Conservation (phyloP, 2,113 vertebrate genomes). For the Grammomys dolichurus region DNA sequence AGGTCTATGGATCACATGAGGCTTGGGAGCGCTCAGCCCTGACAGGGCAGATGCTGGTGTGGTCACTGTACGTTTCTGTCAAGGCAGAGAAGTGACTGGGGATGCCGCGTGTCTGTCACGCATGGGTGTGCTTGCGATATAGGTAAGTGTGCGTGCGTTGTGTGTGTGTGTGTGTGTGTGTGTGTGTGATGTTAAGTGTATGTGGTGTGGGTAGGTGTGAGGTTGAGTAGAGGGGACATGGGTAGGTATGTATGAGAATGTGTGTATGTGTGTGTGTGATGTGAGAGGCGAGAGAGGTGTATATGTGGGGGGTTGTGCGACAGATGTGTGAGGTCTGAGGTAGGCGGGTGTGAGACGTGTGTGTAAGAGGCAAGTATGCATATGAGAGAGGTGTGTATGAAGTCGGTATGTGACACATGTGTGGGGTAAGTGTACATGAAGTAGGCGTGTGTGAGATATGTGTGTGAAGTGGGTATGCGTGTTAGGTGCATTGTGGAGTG, state of each 20-base stretch:
- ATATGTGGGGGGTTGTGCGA: background rate
- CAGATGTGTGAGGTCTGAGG: no score
- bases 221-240: background rate
- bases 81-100: background rate
- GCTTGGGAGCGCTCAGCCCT: background rate
- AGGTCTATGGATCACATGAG: background rate
- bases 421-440: background rate
- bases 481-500: background rate
- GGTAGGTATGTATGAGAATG: background rate
- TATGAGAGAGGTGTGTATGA: background rate
- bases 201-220: no score
- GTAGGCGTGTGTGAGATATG: background rate
- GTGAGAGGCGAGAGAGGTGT: no score
- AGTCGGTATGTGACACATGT: background rate
- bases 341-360: background rate
- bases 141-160: no score
- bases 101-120: background rate
- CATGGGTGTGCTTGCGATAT: background rate
- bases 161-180: no score
- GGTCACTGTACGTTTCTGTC: background rate
- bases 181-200: no score
- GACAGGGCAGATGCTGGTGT: background rate
- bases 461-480: background rate
- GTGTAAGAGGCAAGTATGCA: background rate
- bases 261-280: no score